Evolutionary conservation across 2,888 invertebrate species (phyloP).

Genomic region (Tipula helvola): DNA sequence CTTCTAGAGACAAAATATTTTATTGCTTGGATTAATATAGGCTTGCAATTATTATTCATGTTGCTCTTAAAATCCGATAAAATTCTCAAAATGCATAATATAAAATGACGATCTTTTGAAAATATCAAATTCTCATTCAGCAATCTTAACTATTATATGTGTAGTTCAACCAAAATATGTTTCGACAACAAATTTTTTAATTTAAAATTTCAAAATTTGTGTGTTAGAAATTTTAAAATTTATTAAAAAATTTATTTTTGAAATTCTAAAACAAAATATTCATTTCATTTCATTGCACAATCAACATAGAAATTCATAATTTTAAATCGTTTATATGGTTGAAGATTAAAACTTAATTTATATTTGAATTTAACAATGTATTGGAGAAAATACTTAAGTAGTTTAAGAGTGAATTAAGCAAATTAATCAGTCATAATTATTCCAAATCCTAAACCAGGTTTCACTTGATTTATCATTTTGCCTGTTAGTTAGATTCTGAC

Average conservation of each 20-base stretch:
- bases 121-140: background rate
- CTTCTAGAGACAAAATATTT: background rate
- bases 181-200: background rate
- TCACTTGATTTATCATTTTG: no score
- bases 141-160: background rate
- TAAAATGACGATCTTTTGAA: background rate
- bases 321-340: no score
- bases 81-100: background rate
- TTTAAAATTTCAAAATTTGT: background rate
- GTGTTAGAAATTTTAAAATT: background rate
- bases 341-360: no score
- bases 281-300: background rate
- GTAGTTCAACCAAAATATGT: background rate
- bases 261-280: background rate
- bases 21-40: background rate
- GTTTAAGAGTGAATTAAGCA: no score
- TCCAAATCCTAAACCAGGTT: no score
- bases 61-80: background rate
- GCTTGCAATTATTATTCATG: background rate
- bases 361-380: no score
- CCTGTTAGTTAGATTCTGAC: no score
- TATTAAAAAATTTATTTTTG: background rate
- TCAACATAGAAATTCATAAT: no score
- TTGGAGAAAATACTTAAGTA: no score
- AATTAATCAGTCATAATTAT: no score